Percentiles rank a stretch among this genome's conserved stretches.
phyloP scores from a whole-genome alignment of 2,113 vertebrate species.

The Thunnus thynnus region DNA sequence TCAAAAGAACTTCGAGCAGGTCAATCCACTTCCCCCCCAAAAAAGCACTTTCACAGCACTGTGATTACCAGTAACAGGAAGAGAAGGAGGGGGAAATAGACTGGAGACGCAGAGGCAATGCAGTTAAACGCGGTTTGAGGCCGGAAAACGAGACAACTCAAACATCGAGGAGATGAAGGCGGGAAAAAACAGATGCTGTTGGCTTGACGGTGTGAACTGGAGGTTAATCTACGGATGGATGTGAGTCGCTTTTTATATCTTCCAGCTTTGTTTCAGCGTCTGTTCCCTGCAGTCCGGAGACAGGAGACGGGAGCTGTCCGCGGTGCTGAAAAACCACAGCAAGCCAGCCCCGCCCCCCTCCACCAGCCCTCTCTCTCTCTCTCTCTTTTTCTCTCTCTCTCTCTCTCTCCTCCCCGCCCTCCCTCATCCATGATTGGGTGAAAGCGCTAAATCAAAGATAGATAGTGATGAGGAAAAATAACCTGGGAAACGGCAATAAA shows the following conservation, averaged over 20 bases:
- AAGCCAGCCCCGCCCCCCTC: slow-evolving; percentile 45
- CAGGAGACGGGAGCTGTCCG: slow-evolving; percentile 79
- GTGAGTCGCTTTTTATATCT: slow-evolving; percentile 5
- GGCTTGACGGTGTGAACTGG: not conserved
- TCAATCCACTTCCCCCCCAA: slow-evolving; percentile 31
- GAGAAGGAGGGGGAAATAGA: slow-evolving; percentile 34
- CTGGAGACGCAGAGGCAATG: slow-evolving; percentile 69
- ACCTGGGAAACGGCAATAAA: not conserved
- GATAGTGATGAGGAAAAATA: slow-evolving; percentile 33
- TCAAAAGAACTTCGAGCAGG: slow-evolving; percentile 47
- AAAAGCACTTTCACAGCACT: slow-evolving; percentile 52
- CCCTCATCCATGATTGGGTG: slow-evolving; percentile 68
- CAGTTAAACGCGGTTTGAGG: slow-evolving; percentile 61
- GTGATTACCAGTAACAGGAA: slow-evolving; percentile 50
- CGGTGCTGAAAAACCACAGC: slow-evolving; percentile 77
- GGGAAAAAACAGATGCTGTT: not conserved
- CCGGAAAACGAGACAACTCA: slow-evolving; percentile 45
- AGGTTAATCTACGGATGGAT: slow-evolving; percentile 14
- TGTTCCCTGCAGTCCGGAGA: slow-evolving; percentile 67
- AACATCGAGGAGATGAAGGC: slow-evolving; percentile 8
- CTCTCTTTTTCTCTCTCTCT: not conserved
- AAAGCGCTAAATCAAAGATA: slow-evolving; percentile 46
- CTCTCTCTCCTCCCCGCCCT: slow-evolving; percentile 41
- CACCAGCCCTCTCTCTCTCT: not conserved
- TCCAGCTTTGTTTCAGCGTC: slow-evolving; percentile 34